Conservation (phyloP, 2,888 invertebrate species). For the Drosophila atripex region DNA sequence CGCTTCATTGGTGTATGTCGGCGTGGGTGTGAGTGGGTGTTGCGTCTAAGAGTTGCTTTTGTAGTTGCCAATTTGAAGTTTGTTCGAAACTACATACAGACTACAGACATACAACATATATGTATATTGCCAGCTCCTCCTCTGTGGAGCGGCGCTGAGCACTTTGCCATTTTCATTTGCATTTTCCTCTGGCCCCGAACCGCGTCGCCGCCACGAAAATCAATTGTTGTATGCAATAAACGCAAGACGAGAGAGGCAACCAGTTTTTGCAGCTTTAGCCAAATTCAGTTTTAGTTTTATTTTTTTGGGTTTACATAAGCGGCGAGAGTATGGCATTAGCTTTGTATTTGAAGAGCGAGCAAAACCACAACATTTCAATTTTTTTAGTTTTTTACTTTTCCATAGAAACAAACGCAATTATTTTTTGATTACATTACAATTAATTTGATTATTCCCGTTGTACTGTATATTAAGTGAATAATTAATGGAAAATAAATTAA, state of each 20-base stretch:
- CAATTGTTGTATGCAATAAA: slow-evolving; percentile 55
- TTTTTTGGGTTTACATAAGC: slow-evolving; percentile 29
- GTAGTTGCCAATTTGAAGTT: slow-evolving; percentile 62
- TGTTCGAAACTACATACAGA: slow-evolving; percentile 46
- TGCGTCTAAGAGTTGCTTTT: slow-evolving; percentile 22
- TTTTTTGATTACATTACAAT: neutral
- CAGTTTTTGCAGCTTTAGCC: slow-evolving; percentile 28
- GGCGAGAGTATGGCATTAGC: slow-evolving; percentile 4
- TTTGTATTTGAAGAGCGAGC: slow-evolving; percentile 3
- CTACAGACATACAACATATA: slow-evolving; percentile 21
- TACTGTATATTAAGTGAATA: neutral
- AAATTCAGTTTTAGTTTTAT: slow-evolving; percentile 22
- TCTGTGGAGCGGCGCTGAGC: slow-evolving; percentile 36
- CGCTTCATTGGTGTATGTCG: slow-evolving; percentile 5
- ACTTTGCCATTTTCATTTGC: slow-evolving; percentile 63
- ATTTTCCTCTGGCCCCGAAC: slow-evolving; percentile 43
- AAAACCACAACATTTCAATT: neutral
- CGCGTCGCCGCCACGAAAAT: slow-evolving; percentile 48
- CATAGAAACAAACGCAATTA: neutral
- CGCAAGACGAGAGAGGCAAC: slow-evolving; percentile 17
- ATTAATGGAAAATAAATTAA: neutral
- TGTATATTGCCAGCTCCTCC: slow-evolving; percentile 1
- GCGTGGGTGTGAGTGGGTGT: slow-evolving; percentile 1
- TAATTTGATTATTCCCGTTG: neutral
- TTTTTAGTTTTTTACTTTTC: neutral